Percentiles rank a stretch among this genome's conserved stretches.
Evolutionary conservation across 1,140 invertebrate genomes (phyloP).

Genomic region (Drosophila murphyi): DNA sequence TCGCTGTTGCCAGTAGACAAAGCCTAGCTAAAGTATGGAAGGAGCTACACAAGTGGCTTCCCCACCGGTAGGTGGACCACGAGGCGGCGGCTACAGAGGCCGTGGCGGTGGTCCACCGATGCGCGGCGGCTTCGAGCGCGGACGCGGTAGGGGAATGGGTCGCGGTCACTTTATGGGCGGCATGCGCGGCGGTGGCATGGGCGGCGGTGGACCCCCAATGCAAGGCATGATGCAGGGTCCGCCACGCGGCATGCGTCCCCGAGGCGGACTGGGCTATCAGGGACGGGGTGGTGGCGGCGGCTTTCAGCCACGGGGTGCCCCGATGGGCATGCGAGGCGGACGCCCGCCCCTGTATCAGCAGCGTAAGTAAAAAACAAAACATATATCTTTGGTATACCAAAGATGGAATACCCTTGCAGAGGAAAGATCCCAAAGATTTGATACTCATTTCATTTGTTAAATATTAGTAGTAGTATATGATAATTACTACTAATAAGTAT

Average conservation of each 20-base stretch:
- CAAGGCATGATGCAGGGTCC: constrained; percentile 77
- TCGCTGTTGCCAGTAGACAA: constrained; percentile 1
- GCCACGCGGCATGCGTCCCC: constrained; percentile 72
- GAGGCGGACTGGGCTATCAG: constrained; percentile 72
- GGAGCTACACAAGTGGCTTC: constrained; percentile 66
- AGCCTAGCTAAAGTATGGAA: constrained; percentile 64
- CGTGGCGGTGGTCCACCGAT: constrained; percentile 76
- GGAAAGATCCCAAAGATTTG: background rate
- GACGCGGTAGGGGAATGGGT: constrained; percentile 76
- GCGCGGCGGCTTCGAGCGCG: constrained; percentile 78
- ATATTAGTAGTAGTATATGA: no score
- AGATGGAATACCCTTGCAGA: background rate
- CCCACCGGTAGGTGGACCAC: constrained; percentile 66
- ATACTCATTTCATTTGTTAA: no score
- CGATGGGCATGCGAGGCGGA: constrained; percentile 80
- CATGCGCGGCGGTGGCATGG: constrained; percentile 74
- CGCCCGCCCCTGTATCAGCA: constrained; percentile 75
- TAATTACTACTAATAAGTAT: no score
- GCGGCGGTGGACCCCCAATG: constrained; percentile 73
- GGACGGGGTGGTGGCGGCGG: constrained; percentile 72
- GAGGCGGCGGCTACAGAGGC: constrained; percentile 76
- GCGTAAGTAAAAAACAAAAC: constrained; percentile 58
- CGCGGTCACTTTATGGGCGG: constrained; percentile 80
- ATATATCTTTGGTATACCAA: background rate
- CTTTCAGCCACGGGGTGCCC: constrained; percentile 75